Conservation (phyloP, 2,113 vertebrate genomes). For the Nestor notabilis region DNA sequence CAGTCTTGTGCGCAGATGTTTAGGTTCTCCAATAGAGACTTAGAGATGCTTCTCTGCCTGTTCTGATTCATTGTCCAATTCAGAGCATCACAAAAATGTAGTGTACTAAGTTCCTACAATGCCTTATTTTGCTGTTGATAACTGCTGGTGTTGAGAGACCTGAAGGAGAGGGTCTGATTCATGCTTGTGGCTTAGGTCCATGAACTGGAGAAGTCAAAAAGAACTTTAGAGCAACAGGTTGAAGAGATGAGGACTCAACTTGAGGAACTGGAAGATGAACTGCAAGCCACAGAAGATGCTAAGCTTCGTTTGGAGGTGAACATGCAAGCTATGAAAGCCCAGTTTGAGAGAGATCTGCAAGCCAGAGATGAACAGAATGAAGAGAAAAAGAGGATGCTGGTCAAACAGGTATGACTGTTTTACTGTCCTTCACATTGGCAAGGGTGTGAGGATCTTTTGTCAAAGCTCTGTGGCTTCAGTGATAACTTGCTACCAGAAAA, state of each 20-base stretch:
- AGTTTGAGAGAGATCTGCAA: conserved; percentile 93
- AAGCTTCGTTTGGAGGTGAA: conserved; percentile 97
- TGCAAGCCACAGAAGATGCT: conserved; percentile 96
- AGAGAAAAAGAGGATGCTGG: conserved; percentile 92
- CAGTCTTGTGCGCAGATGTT: not conserved
- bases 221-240: conserved; percentile 94
- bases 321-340: conserved; percentile 99
- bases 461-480: not conserved
- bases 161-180: not conserved
- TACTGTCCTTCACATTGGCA: not conserved
- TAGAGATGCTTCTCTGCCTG: not conserved
- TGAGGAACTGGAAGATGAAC: conserved; percentile 95
- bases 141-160: not conserved
- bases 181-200: conserved; percentile 79
- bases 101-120: not conserved
- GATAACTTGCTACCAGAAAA: not conserved
- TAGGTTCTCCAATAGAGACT: not conserved
- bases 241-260: conserved; percentile 97
- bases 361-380: conserved; percentile 93
- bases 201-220: conserved; percentile 96
- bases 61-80: not conserved
- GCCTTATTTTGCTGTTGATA: not conserved
- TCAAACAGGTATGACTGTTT: conserved; percentile 85
- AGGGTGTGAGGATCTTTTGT: not conserved
- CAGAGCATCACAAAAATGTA: not conserved